Evolutionary conservation across 2,113 vertebrate species (phyloP), one percentile per base, ranked within the genome.

Genomic region (Tricholaema leucomelas): DNA sequence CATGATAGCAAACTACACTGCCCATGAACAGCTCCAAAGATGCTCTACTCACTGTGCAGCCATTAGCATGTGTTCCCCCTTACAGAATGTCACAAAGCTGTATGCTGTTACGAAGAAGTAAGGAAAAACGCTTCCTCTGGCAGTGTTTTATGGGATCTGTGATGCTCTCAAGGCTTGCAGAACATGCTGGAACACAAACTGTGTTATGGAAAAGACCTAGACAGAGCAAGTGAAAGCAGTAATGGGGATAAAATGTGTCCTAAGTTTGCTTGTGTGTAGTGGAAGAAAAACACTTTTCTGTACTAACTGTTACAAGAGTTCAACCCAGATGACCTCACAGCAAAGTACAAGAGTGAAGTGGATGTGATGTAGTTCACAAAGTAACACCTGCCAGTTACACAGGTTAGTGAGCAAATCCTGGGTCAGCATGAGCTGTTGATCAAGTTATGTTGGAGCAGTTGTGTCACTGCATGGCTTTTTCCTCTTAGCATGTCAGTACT

Each of bases 381-480:
- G 52, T 24, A 33, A 36, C 21, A 60, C 8, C 9, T 78, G 19
- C 5, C 19, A 38, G 12, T 24, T 38, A 55, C 21, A 36, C 5
- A 52, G 74, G 10, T 28, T 35, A 59, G 31, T 18, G 60, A n/a
- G 9, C 13, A 36, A 12, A 36, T 8, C 31, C 52, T n/a, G 21
- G 36, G 63, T n/a, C 61, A 24, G 10, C 2, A 8, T 66, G 66
- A 78, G 25, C 46, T 50, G 31, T 10, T 42, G 40, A 16, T 70
- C 55, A 35, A 0, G 0, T 15, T 80, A 15, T 3, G 3, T 6
- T 40, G 44, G 28, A 60, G 20, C n/a, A 56, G 8, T 5, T 36
- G 36, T 67, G 54, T 17, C 33, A 28, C 24, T 40, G 9, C 8
- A 4, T 10, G 13, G 52, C 8, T 72, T 83, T 64, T 60, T 67